Evolutionary conservation across 2,113 vertebrate species (phyloP), one percentile per base, ranked within the genome.

Genomic region (Lasiurus cinereus): DNA sequence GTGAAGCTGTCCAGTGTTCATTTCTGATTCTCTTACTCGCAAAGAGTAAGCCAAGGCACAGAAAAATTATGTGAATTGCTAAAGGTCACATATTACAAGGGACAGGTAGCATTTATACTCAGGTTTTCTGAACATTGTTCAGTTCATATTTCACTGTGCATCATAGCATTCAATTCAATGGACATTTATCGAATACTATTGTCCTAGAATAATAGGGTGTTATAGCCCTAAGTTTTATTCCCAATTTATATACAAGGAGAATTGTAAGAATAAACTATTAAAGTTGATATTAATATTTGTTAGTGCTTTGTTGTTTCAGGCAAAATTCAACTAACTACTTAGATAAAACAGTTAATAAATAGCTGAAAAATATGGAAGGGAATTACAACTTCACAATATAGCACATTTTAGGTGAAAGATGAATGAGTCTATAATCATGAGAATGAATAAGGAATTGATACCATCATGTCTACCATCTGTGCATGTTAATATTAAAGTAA

Each of bases 401-500:
- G 1, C 8, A 79, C 19, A 33, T 84, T 88, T 56, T 77, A 90
- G 16, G 36, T 87, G 27, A 76, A 79, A 91, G 14, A 46, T 46
- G 33, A 52, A 12, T 64, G 39, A 39, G 3, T 39, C 39, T 78
- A 39, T 39, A 39, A 39, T 39, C 39, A 39, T 39, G 39, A 39
- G 39, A 39, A 39, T 54, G 31, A 91, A 33, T 88, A 92, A 89
- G 66, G 43, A 79, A 92, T 94, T 94, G 39, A 64, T 91, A 66
- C 0, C 50, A 29, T 85, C 19, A 82, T 94, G 2, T 90, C 54
- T 88, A n/a, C 46, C 29, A 92, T 43, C 22, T 90, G 13, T 52
- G 48, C 36, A 84, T 7, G 2, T 87, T 92, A 36, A 73, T 96
- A 56, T 92, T 82, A 78, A 94, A 96, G 90, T 72, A 76, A 91